Percentiles rank a stretch among this genome's conserved stretches.
Conservation (phyloP, 64 coral and sea anemone species). For the Montipora foliosa region DNA sequence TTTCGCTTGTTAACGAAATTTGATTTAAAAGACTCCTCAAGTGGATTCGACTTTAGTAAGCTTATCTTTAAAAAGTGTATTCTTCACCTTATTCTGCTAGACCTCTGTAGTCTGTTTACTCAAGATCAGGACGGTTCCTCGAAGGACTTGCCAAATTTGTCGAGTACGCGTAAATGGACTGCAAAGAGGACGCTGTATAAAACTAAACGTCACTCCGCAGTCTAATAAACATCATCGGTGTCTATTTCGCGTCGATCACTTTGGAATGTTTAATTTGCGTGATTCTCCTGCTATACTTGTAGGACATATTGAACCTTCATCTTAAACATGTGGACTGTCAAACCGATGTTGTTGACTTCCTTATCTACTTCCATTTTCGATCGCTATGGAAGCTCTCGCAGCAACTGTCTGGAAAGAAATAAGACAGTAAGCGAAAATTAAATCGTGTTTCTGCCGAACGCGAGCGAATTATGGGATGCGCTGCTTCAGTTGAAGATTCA, state of each 20-base stretch:
- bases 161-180: neutral
- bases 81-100: neutral
- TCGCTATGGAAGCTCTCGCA: slow-evolving; percentile 6
- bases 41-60: too few relatives aligned
- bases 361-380: neutral
- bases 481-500: slow-evolving; percentile 63
- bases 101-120: neutral
- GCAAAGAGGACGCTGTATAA: neutral
- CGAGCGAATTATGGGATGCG: slow-evolving; percentile 72
- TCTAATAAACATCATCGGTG: neutral
- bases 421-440: neutral
- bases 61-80: too few relatives aligned
- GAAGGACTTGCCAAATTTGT: neutral
- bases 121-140: neutral
- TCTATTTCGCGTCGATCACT: neutral
- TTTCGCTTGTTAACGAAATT: neutral
- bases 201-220: neutral
- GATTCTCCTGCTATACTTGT: neutral
- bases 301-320: neutral
- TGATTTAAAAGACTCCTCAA: too few relatives aligned
- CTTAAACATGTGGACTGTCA: slow-evolving; percentile 13
- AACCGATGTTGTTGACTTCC: neutral
- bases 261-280: neutral
- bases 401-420: neutral
- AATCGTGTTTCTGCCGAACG: neutral